A percentile compares a stretch with the other conserved stretches of the same genome.
Conservation (phyloP, 1,140 invertebrate species). For the Tachypleus tridentatus region DNA sequence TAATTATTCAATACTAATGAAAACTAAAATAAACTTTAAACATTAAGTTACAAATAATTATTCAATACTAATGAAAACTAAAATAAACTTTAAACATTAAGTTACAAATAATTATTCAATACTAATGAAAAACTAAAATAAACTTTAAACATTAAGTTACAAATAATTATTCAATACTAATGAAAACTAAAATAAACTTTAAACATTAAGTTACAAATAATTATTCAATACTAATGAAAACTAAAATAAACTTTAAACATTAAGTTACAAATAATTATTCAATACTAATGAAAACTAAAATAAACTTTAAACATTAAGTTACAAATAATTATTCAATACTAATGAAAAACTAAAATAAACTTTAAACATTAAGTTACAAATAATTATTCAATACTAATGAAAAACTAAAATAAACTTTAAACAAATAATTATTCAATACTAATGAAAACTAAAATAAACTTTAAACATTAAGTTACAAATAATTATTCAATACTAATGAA, state of each 20-base stretch:
- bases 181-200: too few species aligned
- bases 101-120: not conserved
- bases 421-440: not conserved
- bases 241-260: not conserved
- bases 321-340: not conserved
- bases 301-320: not conserved
- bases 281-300: not conserved
- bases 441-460: too few species aligned
- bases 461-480: not conserved
- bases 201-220: not conserved
- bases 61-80: not conserved
- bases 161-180: not conserved
- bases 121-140: too few species aligned
- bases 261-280: not conserved
- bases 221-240: not conserved
- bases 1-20: not conserved
- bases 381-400: not conserved
- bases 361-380: not conserved
- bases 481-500: not conserved
- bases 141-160: not conserved
- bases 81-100: not conserved
- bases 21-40: too few species aligned
- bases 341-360: too few species aligned
- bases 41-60: constrained; percentile 1
- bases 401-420: too few species aligned